Evolutionary conservation across 92 coral and sea anemone genomes (phyloP), one percentile per base, ranked within the genome.

Genomic region (Epizoanthus stellaris): DNA sequence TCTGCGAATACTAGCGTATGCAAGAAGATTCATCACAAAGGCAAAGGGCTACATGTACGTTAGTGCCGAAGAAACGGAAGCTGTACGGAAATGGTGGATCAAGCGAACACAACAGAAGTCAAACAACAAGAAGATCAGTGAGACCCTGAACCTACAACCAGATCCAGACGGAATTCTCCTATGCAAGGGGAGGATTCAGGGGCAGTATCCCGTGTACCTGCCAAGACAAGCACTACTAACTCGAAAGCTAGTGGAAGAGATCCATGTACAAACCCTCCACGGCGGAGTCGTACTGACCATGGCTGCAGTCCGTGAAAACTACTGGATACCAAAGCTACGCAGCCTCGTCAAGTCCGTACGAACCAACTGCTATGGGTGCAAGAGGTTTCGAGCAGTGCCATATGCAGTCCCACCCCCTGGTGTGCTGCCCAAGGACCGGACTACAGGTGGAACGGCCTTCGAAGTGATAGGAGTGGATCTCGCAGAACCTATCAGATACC

Each of bases 181-280:
- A 21, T 86, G 86, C 69, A 14, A 56, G 49, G 89, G 89, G 14
- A 65, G 85, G 38, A 65, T 86, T 14, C 76, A 77, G 68, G 89
- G 89, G 20, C 34, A 69, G 84, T 86, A 86, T 68, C 86, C 89
- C 58, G 68, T 86, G 49, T 86, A 86, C 80, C 86, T 86, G 14
- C 85, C 89, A 25, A 73, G 47, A 17, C 49, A 63, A 58, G 42
- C 25, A 20, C 49, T 42, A 38, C 64, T 11, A 60, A 63, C 76
- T 19, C 19, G 76, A 23, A 75, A 75, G 88, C 15, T 85, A 71
- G 88, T 76, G 10, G 40, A 85, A 56, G 62, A 63, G 21, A 49
- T 77, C 42, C 85, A 79, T 43, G 34, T 66, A 8, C 73, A 45
- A 36, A 77, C 86, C 14, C 15, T 52, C 56, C 73, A 25, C 6